phyloP scores from a whole-genome alignment of 2,797 vertebrate species.

The Pangasius macronema region DNA sequence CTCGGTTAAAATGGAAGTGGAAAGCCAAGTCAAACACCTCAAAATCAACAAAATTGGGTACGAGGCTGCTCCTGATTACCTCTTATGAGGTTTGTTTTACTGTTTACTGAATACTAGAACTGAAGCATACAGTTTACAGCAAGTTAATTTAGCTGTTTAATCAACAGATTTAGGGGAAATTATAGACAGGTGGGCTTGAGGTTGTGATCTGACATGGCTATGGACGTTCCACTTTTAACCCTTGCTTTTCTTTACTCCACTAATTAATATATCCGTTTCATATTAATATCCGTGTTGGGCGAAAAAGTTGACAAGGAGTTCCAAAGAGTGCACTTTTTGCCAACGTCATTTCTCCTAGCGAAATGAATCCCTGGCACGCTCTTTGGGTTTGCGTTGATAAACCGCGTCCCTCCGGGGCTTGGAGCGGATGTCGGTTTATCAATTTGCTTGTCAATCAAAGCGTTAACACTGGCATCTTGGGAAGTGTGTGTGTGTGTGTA shows the following conservation, averaged over 20 bases:
- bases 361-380: constrained; percentile 59
- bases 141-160: constrained; percentile 4
- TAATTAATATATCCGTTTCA: constrained; percentile 43
- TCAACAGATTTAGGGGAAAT: background rate
- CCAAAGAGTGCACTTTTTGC: constrained; percentile 67
- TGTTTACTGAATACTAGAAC: constrained; percentile 7
- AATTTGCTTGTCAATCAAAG: constrained; percentile 70
- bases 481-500: constrained; percentile 6
- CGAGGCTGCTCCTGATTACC: constrained; percentile 18
- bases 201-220: constrained; percentile 67
- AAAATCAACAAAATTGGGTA: constrained; percentile 10
- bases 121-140: constrained; percentile 5
- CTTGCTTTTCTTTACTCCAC: constrained; percentile 29
- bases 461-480: constrained; percentile 66
- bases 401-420: constrained; percentile 65
- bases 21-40: constrained; percentile 67
- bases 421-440: constrained; percentile 76
- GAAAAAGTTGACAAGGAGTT: constrained; percentile 64
- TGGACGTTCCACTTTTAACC: constrained; percentile 54
- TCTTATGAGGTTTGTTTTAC: constrained; percentile 30
- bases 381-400: constrained; percentile 70
- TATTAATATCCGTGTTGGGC: constrained; percentile 69
- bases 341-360: constrained; percentile 74
- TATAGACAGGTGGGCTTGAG: background rate
- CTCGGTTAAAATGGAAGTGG: constrained; percentile 64